phyloP scores from a whole-genome alignment of 2,888 invertebrate species.

The Andrena haemorrhoa region DNA sequence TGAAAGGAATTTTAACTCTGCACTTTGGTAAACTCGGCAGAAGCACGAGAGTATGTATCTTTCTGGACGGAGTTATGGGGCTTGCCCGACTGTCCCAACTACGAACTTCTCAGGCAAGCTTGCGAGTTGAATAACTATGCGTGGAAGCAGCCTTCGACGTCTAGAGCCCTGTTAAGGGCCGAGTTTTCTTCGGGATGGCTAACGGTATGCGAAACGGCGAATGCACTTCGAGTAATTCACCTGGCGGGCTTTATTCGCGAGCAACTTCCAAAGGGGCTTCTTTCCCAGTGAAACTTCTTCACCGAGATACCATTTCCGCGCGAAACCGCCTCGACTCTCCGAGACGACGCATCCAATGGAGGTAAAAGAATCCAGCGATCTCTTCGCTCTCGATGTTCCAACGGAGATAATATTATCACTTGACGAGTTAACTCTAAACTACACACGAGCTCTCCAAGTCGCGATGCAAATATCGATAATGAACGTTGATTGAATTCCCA shows the following conservation, averaged over 20 bases:
- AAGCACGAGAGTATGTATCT: not conserved
- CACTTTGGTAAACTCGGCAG: not conserved
- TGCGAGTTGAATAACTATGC: conserved; percentile 20
- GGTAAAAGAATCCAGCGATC: not conserved
- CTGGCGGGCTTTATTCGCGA: not conserved
- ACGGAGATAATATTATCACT: too few species aligned
- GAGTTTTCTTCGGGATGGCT: conserved; percentile 27
- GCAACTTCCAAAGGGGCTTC: conserved; percentile 1
- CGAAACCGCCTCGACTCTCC: not conserved
- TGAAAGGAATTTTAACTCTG: not conserved
- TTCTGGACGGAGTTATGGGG: conserved; percentile 2
- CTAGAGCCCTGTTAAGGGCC: conserved; percentile 13
- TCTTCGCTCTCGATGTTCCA: too few species aligned
- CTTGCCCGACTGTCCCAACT: not conserved
- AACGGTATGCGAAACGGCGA: not conserved
- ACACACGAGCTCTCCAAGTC: not conserved
- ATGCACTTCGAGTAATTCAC: conserved; percentile 21
- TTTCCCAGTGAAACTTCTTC: not conserved
- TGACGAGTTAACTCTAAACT: not conserved
- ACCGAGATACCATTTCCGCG: not conserved
- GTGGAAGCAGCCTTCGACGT: conserved; percentile 19
- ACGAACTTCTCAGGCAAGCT: conserved; percentile 9
- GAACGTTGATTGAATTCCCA: too few species aligned
- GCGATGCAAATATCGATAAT: too few species aligned
- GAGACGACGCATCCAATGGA: not conserved